phyloP scores from a whole-genome alignment of 2,113 vertebrate species.

The Phalacrocorax pelagicus region DNA sequence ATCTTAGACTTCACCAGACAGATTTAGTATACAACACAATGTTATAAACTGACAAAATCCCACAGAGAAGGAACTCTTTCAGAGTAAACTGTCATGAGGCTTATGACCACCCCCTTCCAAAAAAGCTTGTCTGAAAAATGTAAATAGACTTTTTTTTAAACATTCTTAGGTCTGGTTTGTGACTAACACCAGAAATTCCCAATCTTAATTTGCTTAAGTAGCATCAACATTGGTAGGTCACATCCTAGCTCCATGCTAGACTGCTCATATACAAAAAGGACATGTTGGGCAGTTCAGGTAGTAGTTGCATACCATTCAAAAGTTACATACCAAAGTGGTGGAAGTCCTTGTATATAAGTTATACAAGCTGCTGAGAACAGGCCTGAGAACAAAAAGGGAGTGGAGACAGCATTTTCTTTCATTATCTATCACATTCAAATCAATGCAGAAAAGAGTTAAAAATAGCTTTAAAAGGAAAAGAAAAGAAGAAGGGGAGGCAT shows the following conservation, averaged over 20 bases:
- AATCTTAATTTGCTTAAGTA: neutral
- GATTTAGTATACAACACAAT: neutral
- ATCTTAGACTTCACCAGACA: neutral
- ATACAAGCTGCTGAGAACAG: neutral
- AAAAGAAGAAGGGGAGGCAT: neutral
- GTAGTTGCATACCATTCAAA: neutral
- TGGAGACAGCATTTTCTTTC: neutral
- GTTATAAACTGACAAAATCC: neutral
- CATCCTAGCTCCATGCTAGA: neutral
- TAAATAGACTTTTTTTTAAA: neutral
- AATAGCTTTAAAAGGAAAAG: neutral
- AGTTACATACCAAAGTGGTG: neutral
- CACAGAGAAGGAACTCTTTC: neutral
- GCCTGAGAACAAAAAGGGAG: neutral
- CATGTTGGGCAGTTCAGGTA: neutral
- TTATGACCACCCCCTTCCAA: neutral
- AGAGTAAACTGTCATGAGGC: neutral
- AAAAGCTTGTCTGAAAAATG: neutral
- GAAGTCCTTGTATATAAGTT: neutral
- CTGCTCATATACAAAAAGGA: neutral
- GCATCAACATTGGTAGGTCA: neutral
- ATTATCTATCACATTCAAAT: neutral
- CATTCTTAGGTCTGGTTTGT: neutral
- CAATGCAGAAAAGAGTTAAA: neutral
- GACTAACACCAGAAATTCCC: neutral